Conservation (phyloP, 2,797 vertebrate genomes). For the Clamator glandarius region DNA sequence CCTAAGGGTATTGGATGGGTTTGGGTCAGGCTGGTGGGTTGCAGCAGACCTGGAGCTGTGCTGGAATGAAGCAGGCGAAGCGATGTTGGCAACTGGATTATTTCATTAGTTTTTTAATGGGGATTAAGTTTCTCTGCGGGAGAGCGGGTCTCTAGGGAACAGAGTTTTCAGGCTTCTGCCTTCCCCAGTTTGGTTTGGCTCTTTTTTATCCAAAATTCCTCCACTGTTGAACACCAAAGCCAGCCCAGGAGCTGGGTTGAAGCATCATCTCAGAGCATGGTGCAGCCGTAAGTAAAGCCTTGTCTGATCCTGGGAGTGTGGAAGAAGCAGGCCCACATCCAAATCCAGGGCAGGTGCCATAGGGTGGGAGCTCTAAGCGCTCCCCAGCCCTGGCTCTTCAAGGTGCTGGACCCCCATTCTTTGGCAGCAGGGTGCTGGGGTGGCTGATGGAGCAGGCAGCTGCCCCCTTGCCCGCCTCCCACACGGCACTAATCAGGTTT, state of each 20-base stretch:
- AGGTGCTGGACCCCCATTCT: neutral
- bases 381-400: neutral
- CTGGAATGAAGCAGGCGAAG: neutral
- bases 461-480: accelerated
- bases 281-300: neutral
- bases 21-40: neutral
- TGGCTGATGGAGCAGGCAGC: neutral
- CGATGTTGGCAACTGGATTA: slow-evolving; percentile 23
- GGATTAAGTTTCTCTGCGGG: slow-evolving; percentile 59
- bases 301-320: accelerated
- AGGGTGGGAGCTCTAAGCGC: neutral
- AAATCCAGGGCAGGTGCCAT: neutral
- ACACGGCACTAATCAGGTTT: slow-evolving; percentile 7
- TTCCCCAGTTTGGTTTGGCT: neutral
- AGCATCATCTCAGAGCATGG: neutral
- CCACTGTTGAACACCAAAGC: neutral
- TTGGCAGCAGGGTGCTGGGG: neutral
- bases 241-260: neutral
- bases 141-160: slow-evolving; percentile 46
- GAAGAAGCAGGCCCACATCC: neutral
- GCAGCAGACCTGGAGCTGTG: neutral
- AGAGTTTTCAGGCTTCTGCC: slow-evolving; percentile 5
- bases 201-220: slow-evolving; percentile 43
- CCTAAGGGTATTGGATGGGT: neutral
- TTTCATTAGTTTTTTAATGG: slow-evolving; percentile 37